Evolutionary conservation across 2,797 vertebrate species (phyloP).

Genomic region (Pelochelys cantorii): DNA sequence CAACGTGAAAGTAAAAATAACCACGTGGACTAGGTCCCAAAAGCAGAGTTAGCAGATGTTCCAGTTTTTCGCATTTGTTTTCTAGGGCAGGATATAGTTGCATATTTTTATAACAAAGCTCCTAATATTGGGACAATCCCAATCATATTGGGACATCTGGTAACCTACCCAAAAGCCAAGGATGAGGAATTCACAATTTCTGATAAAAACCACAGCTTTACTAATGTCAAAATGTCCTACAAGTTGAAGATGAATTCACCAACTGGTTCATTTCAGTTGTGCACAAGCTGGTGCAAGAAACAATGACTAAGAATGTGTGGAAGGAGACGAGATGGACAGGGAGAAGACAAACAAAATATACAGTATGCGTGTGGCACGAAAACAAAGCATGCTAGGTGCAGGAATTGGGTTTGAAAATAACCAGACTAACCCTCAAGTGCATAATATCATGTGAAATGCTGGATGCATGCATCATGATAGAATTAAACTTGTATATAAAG

Average conservation of each 20-base stretch:
- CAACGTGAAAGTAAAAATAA: too few species aligned
- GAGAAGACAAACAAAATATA: neutral
- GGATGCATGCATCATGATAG: neutral
- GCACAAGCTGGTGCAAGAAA: neutral
- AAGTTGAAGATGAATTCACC: too few species aligned
- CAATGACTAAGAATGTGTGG: neutral
- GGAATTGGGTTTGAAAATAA: neutral
- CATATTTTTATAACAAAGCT: too few species aligned
- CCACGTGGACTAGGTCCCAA: too few species aligned
- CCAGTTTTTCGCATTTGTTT: too few species aligned
- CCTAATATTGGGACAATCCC: too few species aligned
- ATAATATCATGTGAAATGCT: neutral
- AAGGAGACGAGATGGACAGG: neutral
- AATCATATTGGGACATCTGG: neutral
- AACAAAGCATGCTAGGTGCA: neutral
- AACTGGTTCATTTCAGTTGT: too few species aligned
- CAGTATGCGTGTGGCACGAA: neutral
- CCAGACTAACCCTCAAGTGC: neutral
- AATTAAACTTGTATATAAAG: neutral
- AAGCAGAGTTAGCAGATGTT: too few species aligned
- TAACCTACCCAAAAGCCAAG: neutral
- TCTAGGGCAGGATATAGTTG: too few species aligned
- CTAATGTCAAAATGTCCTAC: too few species aligned
- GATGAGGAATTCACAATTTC: too few species aligned
- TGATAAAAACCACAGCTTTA: too few species aligned